These are phyloP conservation scores for Lamprotornis superbus DNA, from an alignment of 2,113 vertebrate genomes.

Conservation along the genomic window DNA sequence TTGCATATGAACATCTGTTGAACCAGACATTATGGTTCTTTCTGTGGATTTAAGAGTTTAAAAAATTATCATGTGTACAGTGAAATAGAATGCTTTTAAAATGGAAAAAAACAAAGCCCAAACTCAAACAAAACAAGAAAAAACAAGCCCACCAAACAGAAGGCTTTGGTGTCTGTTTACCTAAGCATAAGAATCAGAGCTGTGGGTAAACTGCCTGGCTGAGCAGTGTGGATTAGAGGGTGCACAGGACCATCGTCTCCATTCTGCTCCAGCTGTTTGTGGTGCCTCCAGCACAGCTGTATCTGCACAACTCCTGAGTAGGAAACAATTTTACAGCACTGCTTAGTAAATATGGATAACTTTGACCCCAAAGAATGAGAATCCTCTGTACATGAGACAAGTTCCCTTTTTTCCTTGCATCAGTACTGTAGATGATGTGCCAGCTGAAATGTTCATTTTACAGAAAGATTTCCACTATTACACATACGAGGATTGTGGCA, in stretches of 20 bases:
- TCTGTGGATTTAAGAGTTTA: neutral
- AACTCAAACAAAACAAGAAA: neutral
- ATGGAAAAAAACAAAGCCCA: neutral
- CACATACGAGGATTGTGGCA: neutral
- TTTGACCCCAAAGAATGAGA: neutral
- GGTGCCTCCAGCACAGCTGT: neutral
- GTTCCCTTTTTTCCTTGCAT: neutral
- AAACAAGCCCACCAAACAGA: neutral
- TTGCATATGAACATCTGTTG: neutral
- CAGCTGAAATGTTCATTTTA: neutral
- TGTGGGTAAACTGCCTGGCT: neutral
- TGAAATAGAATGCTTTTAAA: neutral
- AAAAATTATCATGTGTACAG: accelerated
- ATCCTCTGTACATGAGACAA: neutral
- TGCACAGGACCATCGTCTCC: neutral
- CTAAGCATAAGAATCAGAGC: neutral
- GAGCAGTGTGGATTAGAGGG: too few relatives aligned
- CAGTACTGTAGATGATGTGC: neutral
- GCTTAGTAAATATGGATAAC: neutral
- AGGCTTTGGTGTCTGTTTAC: neutral
- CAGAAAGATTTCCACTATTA: neutral
- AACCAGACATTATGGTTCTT: neutral
- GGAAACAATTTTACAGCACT: neutral
- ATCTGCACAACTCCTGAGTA: neutral
- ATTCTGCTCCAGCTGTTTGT: neutral